A percentile compares a stretch with the other conserved stretches of the same genome.
These are phyloP conservation scores for Formica exsecta DNA, from an alignment of 1,140 invertebrate genomes.

Conservation along the genomic window DNA sequence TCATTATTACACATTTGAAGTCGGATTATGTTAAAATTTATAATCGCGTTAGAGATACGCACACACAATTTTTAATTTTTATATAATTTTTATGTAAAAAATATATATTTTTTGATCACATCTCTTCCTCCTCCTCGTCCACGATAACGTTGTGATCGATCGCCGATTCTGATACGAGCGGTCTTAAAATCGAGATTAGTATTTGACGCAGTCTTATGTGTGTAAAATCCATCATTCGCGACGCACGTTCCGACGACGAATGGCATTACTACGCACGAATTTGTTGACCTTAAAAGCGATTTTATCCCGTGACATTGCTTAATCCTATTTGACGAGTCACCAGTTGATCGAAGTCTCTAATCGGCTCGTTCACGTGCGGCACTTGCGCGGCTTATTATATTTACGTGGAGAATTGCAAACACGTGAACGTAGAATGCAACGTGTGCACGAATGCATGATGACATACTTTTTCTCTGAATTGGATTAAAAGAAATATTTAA, in stretches of 20 bases:
- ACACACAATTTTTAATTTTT: background rate
- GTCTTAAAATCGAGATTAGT: slow-evolving; percentile 77
- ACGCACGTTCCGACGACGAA: slow-evolving; percentile 69
- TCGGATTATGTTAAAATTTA: background rate
- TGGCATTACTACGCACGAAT: slow-evolving; percentile 67
- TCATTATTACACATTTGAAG: background rate
- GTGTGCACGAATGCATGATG: background rate
- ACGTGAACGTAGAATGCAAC: slow-evolving; percentile 53
- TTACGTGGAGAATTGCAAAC: slow-evolving; percentile 62
- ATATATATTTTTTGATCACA: background rate
- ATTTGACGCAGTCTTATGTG: slow-evolving; percentile 79
- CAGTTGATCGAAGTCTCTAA: slow-evolving; percentile 79
- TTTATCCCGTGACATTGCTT: background rate
- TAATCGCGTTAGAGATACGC: background rate
- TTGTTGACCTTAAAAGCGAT: slow-evolving; percentile 81
- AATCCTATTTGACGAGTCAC: slow-evolving; percentile 66
- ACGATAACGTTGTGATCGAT: slow-evolving; percentile 37
- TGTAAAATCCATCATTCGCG: slow-evolving; percentile 82
- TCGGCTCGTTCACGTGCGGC: slow-evolving; percentile 64
- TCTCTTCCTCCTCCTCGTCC: slow-evolving; percentile 37
- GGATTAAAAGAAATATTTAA: background rate
- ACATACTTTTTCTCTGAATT: background rate
- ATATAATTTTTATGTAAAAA: background rate
- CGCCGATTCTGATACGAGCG: slow-evolving; percentile 49
- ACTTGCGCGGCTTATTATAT: slow-evolving; percentile 72